A percentile compares a stretch with the other conserved stretches of the same genome.
phyloP scores from a whole-genome alignment of 2,797 vertebrate genomes.

The Myripristis jacobus region DNA sequence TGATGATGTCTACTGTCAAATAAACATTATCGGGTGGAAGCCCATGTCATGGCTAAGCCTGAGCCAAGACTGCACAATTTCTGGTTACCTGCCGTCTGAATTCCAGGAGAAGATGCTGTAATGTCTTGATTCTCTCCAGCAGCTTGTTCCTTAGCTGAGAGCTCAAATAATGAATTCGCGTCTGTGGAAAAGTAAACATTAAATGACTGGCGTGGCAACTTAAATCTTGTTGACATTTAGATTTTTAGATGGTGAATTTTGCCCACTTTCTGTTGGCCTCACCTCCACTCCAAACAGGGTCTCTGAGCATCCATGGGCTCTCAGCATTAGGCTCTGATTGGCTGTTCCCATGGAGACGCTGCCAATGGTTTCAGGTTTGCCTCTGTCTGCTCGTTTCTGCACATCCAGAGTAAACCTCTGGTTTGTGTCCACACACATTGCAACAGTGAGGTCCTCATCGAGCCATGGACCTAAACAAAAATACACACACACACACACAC shows the following conservation, averaged over 20 bases:
- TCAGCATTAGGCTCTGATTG: conserved; percentile 82
- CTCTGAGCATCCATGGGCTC: conserved; percentile 78
- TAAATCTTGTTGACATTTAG: background rate
- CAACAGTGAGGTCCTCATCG: conserved; percentile 78
- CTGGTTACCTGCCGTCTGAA: conserved; percentile 80
- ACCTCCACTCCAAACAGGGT: conserved; percentile 82
- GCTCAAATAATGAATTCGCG: conserved; percentile 74
- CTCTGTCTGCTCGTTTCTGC: conserved; percentile 62
- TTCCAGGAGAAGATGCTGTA: conserved; percentile 76
- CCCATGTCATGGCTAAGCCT: background rate
- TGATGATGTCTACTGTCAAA: background rate
- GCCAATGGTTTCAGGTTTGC: conserved; percentile 67
- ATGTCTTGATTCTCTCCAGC: conserved; percentile 76
- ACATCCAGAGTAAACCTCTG: conserved; percentile 68
- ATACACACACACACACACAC: conserved; percentile 11
- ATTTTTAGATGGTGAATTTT: background rate
- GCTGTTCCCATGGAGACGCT: conserved; percentile 71
- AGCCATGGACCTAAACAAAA: conserved; percentile 61
- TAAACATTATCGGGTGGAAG: background rate
- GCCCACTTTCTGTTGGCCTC: background rate
- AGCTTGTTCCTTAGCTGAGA: conserved; percentile 77
- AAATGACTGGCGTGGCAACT: background rate
- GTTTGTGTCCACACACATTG: conserved; percentile 74
- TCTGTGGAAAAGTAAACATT: conserved; percentile 67
- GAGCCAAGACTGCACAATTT: background rate